Evolutionary conservation across 1,140 invertebrate genomes (phyloP), one percentile per base, ranked within the genome.

Genomic region (Phymastichus coffea): DNA sequence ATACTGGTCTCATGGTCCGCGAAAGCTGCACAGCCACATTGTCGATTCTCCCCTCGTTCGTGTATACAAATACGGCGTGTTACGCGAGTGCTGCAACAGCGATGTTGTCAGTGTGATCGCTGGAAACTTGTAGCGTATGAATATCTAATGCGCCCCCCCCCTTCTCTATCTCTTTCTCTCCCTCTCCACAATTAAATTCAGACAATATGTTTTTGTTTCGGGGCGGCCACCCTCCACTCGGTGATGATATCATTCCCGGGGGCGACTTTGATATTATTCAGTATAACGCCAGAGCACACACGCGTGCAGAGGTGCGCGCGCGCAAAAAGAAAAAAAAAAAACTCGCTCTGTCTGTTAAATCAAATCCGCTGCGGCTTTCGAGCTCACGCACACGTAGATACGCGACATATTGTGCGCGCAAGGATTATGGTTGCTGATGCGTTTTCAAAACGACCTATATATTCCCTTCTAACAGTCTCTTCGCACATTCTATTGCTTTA

Each of bases 201-300:
- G 46, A 63, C 61, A 63, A 63, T 63, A 63, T 63, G 61, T 61
- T 63, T 63, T 63, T 63, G 55, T 63, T 58, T 63, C 49, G 48
- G 15, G 12, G 28, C 20, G 33, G 37, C 30, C 59, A 62, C 55
- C 55, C 62, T 48, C 49, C 47, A 20, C 30, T 44, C 30, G 10
- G n/a, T 22, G 20, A 37, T 10, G 4, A 14, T 37, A 10, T 37
- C 14, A 4, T n/a, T 37, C 35, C 35, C 35, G 12, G 10, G 15
- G 35, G 22, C 7, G 9, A 22, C 10, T 22, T 44, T 15, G 23
- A 47, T 47, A 47, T 47, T 19, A 30, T 30, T 47, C 25, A 23
- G 37, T 49, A 22, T 28, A 46, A 14, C 43, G 12, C 20, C n/a
- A 51, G 25, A 43, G 51, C 19, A 19, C 26, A 23, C 43, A n/a